Conservation (phyloP, 2,797 vertebrate species). For the Thalassophryne amazonica region DNA sequence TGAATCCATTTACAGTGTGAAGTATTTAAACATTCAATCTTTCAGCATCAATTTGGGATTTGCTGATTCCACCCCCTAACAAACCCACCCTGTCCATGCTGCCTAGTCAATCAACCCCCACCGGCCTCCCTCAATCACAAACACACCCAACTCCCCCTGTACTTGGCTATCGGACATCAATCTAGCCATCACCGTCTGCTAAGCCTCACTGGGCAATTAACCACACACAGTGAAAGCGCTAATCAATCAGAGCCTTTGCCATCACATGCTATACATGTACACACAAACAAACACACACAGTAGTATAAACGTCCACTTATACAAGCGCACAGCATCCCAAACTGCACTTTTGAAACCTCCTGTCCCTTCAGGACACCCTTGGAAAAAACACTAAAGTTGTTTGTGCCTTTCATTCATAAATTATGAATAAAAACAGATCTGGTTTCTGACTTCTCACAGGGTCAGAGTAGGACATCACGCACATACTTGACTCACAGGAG, state of each 20-base stretch:
- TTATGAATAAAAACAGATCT: not conserved
- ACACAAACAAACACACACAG: constrained; percentile 22
- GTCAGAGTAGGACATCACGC: not conserved
- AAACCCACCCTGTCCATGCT: constrained; percentile 2
- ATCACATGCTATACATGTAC: constrained; percentile 52
- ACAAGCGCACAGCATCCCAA: constrained; percentile 27
- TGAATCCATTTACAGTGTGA: constrained; percentile 49
- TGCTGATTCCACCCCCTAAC: not conserved
- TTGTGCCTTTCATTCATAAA: constrained; percentile 5
- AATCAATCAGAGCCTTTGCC: constrained; percentile 80
- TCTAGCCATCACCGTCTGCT: constrained; percentile 79
- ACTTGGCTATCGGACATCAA: constrained; percentile 76
- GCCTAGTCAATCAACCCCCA: constrained; percentile 22
- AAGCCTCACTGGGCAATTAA: constrained; percentile 82
- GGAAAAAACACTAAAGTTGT: not conserved
- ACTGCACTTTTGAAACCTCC: constrained; percentile 37
- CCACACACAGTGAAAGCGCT: constrained; percentile 82
- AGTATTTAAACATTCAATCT: constrained; percentile 66
- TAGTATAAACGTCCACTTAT: constrained; percentile 23
- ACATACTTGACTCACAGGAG: not conserved
- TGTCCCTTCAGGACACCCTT: constrained; percentile 25
- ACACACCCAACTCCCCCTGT: constrained; percentile 35
- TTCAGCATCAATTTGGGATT: constrained; percentile 66
- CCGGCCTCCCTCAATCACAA: not conserved
- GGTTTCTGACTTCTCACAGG: not conserved